Evolutionary conservation across 2,888 invertebrate species (phyloP).

Genomic region (Drosophila neotestacea): DNA sequence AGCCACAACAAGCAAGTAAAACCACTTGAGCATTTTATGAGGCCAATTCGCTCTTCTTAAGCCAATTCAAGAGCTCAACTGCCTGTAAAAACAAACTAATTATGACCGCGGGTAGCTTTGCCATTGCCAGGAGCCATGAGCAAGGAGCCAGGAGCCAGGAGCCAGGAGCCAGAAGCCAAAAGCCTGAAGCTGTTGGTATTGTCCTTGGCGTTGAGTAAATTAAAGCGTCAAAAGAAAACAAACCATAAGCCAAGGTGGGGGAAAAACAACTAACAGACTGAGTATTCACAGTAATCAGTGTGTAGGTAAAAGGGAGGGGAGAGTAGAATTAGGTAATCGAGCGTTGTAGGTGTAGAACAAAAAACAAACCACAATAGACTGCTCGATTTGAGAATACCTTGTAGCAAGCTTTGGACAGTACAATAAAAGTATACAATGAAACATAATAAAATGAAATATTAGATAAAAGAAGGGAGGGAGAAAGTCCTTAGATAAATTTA

Average conservation of each 20-base stretch:
- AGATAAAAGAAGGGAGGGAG: too few relatives aligned
- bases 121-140: slow-evolving; percentile 15
- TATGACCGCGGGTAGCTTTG: slow-evolving; percentile 69
- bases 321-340: slow-evolving; percentile 22
- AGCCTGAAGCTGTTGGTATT: slow-evolving; percentile 2
- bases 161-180: slow-evolving; percentile 18
- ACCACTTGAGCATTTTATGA: slow-evolving; percentile 54
- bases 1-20: slow-evolving; percentile 24
- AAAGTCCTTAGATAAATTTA: too few relatives aligned
- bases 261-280: slow-evolving; percentile 24
- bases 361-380: background rate
- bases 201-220: slow-evolving; percentile 64
- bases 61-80: slow-evolving; percentile 71
- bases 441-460: too few relatives aligned
- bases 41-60: slow-evolving; percentile 45
- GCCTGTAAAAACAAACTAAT: slow-evolving; percentile 78
- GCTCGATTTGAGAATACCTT: slow-evolving; percentile 6
- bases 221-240: slow-evolving; percentile 61
- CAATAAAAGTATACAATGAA: background rate
- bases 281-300: slow-evolving; percentile 18
- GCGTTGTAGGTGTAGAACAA: slow-evolving; percentile 27
- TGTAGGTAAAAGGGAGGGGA: background rate
- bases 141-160: background rate
- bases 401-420: too few relatives aligned
- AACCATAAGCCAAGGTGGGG: slow-evolving; percentile 51